phyloP scores from a whole-genome alignment of 2,797 vertebrate species.

The Paedocypris micromegethes region DNA sequence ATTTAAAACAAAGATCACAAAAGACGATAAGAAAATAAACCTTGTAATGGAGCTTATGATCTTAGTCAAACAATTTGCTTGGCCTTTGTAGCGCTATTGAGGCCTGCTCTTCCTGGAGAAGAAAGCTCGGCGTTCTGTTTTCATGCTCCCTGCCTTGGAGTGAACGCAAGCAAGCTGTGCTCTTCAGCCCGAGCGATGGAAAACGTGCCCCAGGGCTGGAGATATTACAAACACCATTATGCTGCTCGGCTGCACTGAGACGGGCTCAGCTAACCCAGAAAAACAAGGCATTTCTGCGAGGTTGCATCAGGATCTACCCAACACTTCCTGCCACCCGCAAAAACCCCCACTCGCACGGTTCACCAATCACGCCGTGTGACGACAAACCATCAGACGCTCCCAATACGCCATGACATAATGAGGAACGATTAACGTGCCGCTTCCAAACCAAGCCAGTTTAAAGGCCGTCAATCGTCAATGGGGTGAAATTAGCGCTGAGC shows the following conservation, averaged over 20 bases:
- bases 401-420: not conserved
- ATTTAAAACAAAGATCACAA: conserved; percentile 3
- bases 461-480: no score
- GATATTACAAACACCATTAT: conserved; percentile 37
- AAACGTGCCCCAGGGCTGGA: conserved; percentile 27
- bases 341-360: conserved; percentile 6
- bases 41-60: not conserved
- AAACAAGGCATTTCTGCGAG: conserved; percentile 43
- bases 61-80: conserved; percentile 5
- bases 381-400: not conserved
- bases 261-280: conserved; percentile 39
- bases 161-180: conserved; percentile 15
- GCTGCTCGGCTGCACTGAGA: conserved; percentile 18
- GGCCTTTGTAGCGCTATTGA: conserved; percentile 5
- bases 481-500: no score
- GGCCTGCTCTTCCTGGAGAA: conserved; percentile 16
- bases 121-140: conserved; percentile 2
- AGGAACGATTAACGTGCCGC: no score
- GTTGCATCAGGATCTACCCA: conserved; percentile 48
- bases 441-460: no score
- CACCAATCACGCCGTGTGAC: not conserved
- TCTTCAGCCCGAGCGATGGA: conserved; percentile 13
- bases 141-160: conserved; percentile 9
- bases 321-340: conserved; percentile 38
- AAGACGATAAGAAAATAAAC: not conserved